Base-by-base conservation (phyloP, 2,888 invertebrate species). In the Habroteleia sp. region DNA sequence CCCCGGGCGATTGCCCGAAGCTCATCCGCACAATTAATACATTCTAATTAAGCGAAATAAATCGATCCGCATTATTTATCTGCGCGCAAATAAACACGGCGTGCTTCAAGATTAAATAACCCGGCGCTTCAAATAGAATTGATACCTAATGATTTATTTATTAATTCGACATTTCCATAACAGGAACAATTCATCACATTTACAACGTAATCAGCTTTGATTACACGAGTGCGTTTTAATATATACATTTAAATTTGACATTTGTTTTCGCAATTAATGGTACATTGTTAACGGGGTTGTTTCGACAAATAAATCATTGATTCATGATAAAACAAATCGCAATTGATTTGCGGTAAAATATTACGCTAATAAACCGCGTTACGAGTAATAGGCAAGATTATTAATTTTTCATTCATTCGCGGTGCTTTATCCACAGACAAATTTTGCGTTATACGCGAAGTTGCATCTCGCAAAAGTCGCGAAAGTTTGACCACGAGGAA, bases 131-230 rank as follows among this genome's bases (percentile, higher is more conserved):
- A 31, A 56, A 42, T 27, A 27, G 41, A 41, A 33, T 33, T 31
- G 41, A 56, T 41, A 31, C 42, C 56, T 42, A 33, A 56, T 42
- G 37, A 56, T 56, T 42, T 56, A 56, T 56, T 56, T 56, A 56
- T 56, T 41, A 27, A 41, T 20, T 11, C 31, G n/a, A 3, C 7
- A 31, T 41, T 56, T 41, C 41, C 54, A 39, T 54, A 39, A 39
- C 39, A 17, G 14, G 39, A 25, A 17, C 29, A 2, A 23, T 25
- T 52, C 11, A 13, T 50, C 48, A 33, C 31, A 33, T 48, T 31
- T 10, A 33, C 31, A 35, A 8, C 13, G 17, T 16, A 20, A 33
- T 33, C 13, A 23, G 23, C 13, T 35, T 50, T 25, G 17, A 23
- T 50, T 50, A 35, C 50, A 33, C 10, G 11, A n/a, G 35, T 50